Base-by-base conservation (phyloP, 2,113 vertebrate genomes). In the Thermophis baileyi region DNA sequence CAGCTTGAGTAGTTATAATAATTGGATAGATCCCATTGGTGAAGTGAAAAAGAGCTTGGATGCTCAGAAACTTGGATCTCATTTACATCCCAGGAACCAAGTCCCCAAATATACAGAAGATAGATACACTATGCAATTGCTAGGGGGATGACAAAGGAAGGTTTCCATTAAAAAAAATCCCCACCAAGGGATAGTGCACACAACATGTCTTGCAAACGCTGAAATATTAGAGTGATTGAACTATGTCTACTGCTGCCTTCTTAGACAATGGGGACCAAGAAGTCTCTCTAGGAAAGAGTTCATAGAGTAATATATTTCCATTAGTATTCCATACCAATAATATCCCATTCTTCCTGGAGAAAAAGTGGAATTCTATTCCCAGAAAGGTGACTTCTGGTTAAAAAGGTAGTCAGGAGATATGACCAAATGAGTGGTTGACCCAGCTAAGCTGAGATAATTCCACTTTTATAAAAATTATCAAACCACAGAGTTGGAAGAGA, bases 11-110 rank as follows among this genome's bases (percentile, higher is more conserved):
- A 87, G n/a, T 89, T 87, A 53, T 87, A 89, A 89, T 95, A 96
- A 96, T 96, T 88, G 94, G 90, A 85, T 53, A 89, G 7, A 50
- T 94, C 92, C 94, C 95, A 60, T 53, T 24, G 93, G 94, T 85
- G 91, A 87, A 89, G 74, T 57, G 85, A 0, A 91, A 24, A 3
- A 0, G 24, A 74, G 24, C 49, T 91, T 40, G 3, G 25, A 7
- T 60, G 14, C 55, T 88, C 91, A 10, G 20, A 46, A 90, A 81
- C n/a, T 49, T 54, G 20, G 1, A n/a, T 54, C 81, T 93, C 89
- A 51, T 20, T 54, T 50, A 10, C 49, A 11, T 0, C 3, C 8
- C 25, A 60, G 87, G 54, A 20, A 69, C 50, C 0, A 50, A 54
- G 0, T 86, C 91, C 74, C 11, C 9, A 0, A 20, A 0, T 30